Evolutionary conservation across 1,140 invertebrate species (phyloP).

Genomic region (Drosophila elegans): DNA sequence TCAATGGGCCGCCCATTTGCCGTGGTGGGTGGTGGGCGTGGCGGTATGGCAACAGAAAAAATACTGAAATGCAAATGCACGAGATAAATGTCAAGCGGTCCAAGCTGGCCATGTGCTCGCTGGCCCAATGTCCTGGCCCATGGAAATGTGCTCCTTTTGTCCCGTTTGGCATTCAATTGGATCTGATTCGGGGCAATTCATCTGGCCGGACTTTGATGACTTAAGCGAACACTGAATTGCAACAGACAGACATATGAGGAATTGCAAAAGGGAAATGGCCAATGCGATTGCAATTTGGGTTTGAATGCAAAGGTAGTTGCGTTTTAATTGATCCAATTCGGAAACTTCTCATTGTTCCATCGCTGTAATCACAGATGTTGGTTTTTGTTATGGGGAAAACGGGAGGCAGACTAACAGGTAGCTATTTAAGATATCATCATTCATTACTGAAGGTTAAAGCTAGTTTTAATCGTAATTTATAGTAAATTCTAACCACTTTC

Average conservation of each 20-base stretch:
- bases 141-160: constrained; percentile 9
- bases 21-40: constrained; percentile 4
- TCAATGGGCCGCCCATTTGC: constrained; percentile 44
- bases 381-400: neutral
- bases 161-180: constrained; percentile 3
- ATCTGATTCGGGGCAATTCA: neutral
- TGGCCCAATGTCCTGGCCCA: neutral
- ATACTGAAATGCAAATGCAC: constrained; percentile 3
- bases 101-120: constrained; percentile 4
- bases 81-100: constrained; percentile 14
- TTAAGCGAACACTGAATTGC: constrained; percentile 1
- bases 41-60: constrained; percentile 13
- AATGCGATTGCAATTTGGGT: constrained; percentile 7
- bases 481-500: no score
- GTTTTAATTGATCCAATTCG: constrained; percentile 8
- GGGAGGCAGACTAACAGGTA: no score
- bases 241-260: neutral
- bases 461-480: no score
- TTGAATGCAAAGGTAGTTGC: neutral
- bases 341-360: neutral
- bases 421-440: no score
- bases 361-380: neutral
- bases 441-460: no score
- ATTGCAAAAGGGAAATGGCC: constrained; percentile 10
- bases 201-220: constrained; percentile 6